Evolutionary conservation across 2,888 invertebrate genomes (phyloP).

Genomic region (Protophormia terraenovae): DNA sequence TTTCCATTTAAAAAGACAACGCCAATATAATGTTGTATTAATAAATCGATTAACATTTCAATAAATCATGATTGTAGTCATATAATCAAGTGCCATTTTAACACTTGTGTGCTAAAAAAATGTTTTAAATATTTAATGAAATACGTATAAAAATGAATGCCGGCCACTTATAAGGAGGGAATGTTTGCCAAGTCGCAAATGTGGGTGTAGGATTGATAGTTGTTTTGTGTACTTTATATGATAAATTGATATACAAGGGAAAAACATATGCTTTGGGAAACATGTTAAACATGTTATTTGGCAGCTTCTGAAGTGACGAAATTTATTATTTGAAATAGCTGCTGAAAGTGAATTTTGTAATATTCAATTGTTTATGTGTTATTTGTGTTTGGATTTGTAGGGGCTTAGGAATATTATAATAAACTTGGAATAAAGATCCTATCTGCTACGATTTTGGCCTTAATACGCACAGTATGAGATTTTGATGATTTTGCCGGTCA

Average conservation of each 20-base stretch:
- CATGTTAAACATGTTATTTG: neutral
- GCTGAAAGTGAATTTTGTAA: no score
- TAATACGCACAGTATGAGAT: no score
- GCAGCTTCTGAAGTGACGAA: no score
- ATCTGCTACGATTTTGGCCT: no score
- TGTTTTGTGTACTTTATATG: neutral
- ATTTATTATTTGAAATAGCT: no score
- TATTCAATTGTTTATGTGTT: no score
- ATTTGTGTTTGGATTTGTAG: no score
- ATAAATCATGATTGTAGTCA: conserved; percentile 57
- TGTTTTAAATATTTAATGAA: neutral
- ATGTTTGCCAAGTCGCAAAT: neutral
- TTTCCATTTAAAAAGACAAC: conserved; percentile 9
- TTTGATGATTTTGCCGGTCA: no score
- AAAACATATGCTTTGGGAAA: neutral
- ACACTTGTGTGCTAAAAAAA: conserved; percentile 41
- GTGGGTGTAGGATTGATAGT: neutral
- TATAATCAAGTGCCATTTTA: conserved; percentile 49
- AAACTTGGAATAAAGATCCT: no score
- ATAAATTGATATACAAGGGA: no score
- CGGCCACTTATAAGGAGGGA: neutral
- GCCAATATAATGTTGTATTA: conserved; percentile 28
- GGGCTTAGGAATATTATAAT: no score
- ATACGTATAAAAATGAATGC: neutral
- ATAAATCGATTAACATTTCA: conserved; percentile 56